Conservation (phyloP, 2,888 invertebrate species). For the Mythimna vitellina region DNA sequence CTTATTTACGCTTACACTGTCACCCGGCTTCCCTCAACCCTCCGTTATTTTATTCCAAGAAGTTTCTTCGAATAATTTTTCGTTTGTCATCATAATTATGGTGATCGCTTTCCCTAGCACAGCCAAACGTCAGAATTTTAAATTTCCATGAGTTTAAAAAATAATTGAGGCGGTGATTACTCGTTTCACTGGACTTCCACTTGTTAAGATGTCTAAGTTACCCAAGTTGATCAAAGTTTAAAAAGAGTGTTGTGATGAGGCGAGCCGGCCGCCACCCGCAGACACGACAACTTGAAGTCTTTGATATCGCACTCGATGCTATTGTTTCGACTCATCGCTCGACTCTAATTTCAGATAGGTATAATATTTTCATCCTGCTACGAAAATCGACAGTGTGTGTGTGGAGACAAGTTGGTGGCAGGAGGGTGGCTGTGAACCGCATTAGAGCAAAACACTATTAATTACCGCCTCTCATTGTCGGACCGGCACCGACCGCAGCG, state of each 20-base stretch:
- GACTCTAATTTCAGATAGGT: not conserved
- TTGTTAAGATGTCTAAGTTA: slow-evolving; percentile 41
- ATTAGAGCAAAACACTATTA: slow-evolving; percentile 32
- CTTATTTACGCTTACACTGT: slow-evolving; percentile 67
- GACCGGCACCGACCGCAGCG: not conserved
- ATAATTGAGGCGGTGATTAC: slow-evolving; percentile 18
- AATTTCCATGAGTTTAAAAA: slow-evolving; percentile 38
- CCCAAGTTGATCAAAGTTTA: slow-evolving; percentile 39
- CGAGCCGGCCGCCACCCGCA: slow-evolving; percentile 7
- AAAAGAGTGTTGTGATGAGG: slow-evolving; percentile 13
- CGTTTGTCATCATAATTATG: slow-evolving; percentile 68
- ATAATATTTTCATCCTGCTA: not conserved
- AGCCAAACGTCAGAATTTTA: slow-evolving; percentile 50
- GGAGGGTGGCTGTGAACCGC: not conserved
- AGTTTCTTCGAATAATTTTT: slow-evolving; percentile 65
- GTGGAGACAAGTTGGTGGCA: not conserved
- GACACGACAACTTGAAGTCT: not conserved
- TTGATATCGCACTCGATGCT: not conserved
- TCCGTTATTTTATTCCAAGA: slow-evolving; percentile 60
- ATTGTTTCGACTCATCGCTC: not conserved
- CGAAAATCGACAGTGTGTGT: not conserved
- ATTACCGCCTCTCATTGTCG: slow-evolving; percentile 40
- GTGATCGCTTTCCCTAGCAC: slow-evolving; percentile 53
- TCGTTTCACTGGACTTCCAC: slow-evolving; percentile 24
- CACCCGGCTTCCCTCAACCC: slow-evolving; percentile 46